Evolutionary conservation across 2,888 invertebrate species (phyloP).

Genomic region (Drosophila nigricruria): DNA sequence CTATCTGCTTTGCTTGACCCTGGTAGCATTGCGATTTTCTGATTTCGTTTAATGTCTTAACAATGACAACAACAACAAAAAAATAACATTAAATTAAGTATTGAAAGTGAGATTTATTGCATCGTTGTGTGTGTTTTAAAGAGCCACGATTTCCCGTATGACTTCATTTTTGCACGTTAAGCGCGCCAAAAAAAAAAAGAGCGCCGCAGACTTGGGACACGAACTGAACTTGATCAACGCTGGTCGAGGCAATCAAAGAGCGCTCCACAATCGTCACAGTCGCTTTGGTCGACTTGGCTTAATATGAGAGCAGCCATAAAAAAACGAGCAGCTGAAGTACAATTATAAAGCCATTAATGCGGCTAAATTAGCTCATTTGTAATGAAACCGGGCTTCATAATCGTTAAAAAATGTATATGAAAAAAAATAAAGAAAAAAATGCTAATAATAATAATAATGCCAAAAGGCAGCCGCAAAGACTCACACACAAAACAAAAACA

Average conservation of each 20-base stretch:
- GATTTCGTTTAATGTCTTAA: not conserved
- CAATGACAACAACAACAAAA: not conserved
- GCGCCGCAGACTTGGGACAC: slow-evolving; percentile 23
- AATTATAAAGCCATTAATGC: slow-evolving; percentile 74
- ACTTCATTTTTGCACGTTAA: slow-evolving; percentile 46
- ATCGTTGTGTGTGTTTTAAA: slow-evolving; percentile 5
- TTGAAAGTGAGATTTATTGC: slow-evolving; percentile 30
- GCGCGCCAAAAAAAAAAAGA: slow-evolving; percentile 5
- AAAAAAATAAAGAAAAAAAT: slow-evolving; percentile 5
- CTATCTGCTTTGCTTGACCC: not conserved
- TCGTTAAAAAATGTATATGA: slow-evolving; percentile 58
- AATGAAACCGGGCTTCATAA: slow-evolving; percentile 62
- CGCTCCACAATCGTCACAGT: slow-evolving; percentile 15
- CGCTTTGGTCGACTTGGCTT: slow-evolving; percentile 8
- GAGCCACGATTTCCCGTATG: slow-evolving; percentile 39
- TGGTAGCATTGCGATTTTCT: not conserved
- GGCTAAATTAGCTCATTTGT: slow-evolving; percentile 75
- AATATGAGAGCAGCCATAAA: slow-evolving; percentile 46
- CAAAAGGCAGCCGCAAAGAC: slow-evolving; percentile 13
- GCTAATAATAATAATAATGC: not conserved
- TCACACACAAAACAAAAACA: slow-evolving; percentile 5
- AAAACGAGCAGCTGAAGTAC: slow-evolving; percentile 45
- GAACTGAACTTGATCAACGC: slow-evolving; percentile 20
- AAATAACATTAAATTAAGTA: slow-evolving; percentile 18
- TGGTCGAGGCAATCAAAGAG: slow-evolving; percentile 28